These are phyloP conservation scores for Hypselothyrea guttata DNA, from an alignment of 2,888 invertebrate genomes.

Conservation along the genomic window DNA sequence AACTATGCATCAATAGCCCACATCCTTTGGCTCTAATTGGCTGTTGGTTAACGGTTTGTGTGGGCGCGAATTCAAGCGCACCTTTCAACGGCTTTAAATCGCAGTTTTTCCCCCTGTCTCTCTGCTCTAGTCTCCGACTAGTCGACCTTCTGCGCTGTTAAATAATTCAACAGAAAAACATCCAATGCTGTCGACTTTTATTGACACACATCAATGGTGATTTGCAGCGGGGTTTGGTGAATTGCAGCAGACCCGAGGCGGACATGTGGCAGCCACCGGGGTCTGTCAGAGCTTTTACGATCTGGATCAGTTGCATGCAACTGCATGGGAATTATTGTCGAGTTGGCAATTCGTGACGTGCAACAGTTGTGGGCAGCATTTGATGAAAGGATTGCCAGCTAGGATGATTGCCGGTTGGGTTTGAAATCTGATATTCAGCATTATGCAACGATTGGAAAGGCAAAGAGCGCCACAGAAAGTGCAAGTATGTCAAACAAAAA, in stretches of 20 bases:
- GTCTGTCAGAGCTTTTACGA: slow-evolving; percentile 35
- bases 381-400: slow-evolving; percentile 44
- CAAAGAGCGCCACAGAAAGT: not conserved
- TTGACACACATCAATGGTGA: slow-evolving; percentile 33
- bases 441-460: slow-evolving; percentile 31
- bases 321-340: slow-evolving; percentile 42
- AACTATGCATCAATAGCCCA: slow-evolving; percentile 6
- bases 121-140: not conserved
- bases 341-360: slow-evolving; percentile 43
- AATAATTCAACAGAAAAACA: slow-evolving; percentile 49
- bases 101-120: not conserved
- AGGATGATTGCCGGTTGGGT: slow-evolving; percentile 37
- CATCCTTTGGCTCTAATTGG: slow-evolving; percentile 43
- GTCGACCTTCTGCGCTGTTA: slow-evolving; percentile 8
- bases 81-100: not conserved
- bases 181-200: slow-evolving; percentile 52
- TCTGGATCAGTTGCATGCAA: slow-evolving; percentile 53
- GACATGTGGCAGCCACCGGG: slow-evolving; percentile 35
- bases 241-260: not conserved
- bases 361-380: slow-evolving; percentile 33
- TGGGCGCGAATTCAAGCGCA: too few relatives aligned
- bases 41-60: too few relatives aligned
- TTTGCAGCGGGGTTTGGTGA: slow-evolving; percentile 8
- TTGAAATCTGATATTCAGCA: slow-evolving; percentile 8
- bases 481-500: not conserved